Evolutionary conservation across 2,797 vertebrate genomes (phyloP).

Genomic region (Tenualosa thibaudeaui): DNA sequence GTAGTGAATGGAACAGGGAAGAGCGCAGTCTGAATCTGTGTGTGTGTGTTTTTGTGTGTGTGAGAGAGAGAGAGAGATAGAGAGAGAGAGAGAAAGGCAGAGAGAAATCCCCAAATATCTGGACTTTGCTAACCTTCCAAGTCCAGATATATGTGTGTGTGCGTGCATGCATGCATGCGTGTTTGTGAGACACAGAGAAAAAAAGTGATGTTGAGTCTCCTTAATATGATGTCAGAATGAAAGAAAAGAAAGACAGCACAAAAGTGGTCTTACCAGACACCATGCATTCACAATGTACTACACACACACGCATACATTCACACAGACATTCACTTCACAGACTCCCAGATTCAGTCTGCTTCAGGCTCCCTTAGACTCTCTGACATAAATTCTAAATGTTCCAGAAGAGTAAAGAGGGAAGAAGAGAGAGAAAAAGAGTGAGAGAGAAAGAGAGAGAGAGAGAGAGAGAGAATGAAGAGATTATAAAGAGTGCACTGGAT

Average conservation of each 20-base stretch:
- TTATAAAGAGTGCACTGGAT: neutral
- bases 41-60: too few species aligned
- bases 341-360: neutral
- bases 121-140: neutral
- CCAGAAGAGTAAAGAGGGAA: neutral
- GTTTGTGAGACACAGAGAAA: neutral
- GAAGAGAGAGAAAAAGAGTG: neutral
- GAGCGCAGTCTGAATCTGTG: too few species aligned
- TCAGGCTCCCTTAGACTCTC: neutral
- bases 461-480: neutral
- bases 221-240: neutral
- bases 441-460: neutral
- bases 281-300: neutral
- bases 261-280: neutral
- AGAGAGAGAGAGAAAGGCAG: neutral
- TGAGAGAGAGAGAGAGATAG: neutral
- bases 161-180: neutral
- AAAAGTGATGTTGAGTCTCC: neutral
- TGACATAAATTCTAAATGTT: constrained; percentile 15
- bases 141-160: neutral
- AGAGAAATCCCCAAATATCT: neutral
- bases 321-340: neutral
- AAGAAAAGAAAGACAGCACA: neutral
- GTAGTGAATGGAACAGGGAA: neutral
- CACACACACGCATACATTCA: neutral